Evolutionary conservation across 2,113 vertebrate species (phyloP).

Genomic region (Tyto alba): DNA sequence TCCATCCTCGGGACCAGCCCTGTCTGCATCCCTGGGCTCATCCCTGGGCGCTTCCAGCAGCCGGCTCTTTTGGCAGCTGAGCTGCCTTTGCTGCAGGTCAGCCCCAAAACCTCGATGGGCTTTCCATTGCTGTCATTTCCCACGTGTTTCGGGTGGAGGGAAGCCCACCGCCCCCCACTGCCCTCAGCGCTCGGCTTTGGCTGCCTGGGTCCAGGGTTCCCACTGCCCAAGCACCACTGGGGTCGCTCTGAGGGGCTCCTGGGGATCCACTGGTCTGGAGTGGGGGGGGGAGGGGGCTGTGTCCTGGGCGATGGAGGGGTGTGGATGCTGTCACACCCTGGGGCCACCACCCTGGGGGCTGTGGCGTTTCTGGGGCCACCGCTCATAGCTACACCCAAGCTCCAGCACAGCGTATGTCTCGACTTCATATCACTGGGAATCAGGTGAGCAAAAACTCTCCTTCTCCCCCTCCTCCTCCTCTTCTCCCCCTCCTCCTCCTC

Average conservation of each 20-base stretch:
- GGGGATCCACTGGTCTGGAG: neutral
- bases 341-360: neutral
- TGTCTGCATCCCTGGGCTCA: neutral
- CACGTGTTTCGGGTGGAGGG: fast-evolving
- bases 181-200: fast-evolving
- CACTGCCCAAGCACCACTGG: fast-evolving
- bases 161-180: neutral
- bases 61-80: fast-evolving
- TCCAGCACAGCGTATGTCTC: neutral
- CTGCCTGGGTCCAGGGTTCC: neutral
- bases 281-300: neutral
- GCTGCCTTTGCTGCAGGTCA: neutral
- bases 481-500: neutral
- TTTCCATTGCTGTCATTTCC: fast-evolving
- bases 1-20: fast-evolving
- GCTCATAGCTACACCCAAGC: neutral
- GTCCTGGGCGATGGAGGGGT: fast-evolving
- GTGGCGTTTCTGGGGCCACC: neutral
- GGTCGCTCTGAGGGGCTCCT: neutral
- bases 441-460: neutral
- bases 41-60: neutral
- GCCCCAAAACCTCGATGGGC: neutral
- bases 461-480: neutral
- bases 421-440: neutral
- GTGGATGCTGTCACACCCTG: neutral